These are phyloP conservation scores for Lasioglossum marginatum DNA, from an alignment of 2,888 invertebrate species.

Conservation along the genomic window DNA sequence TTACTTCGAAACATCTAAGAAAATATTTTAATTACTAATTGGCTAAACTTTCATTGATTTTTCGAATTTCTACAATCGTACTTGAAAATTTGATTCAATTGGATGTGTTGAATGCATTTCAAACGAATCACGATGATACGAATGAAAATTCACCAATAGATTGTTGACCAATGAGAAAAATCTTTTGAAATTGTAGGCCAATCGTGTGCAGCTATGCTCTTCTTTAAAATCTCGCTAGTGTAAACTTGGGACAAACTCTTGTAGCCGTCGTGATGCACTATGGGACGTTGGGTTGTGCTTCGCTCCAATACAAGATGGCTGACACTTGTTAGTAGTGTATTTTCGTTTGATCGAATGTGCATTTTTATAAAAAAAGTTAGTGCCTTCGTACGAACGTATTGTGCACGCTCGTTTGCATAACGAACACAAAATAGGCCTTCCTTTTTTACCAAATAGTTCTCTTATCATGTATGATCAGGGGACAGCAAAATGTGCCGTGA, in stretches of 20 bases:
- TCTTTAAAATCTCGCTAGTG: conserved; percentile 48
- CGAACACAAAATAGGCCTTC: conserved; percentile 48
- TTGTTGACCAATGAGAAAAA: conserved; percentile 40
- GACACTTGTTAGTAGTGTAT: conserved; percentile 85
- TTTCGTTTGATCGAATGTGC: conserved; percentile 75
- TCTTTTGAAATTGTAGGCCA: conserved; percentile 31
- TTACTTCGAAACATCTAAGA: background rate
- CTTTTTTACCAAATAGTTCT: conserved; percentile 43
- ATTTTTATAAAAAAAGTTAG: conserved; percentile 71
- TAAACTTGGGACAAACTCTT: conserved; percentile 52
- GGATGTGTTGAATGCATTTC: conserved; percentile 19
- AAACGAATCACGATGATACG: conserved; percentile 21
- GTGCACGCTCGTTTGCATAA: conserved; percentile 44
- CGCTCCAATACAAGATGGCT: conserved; percentile 84
- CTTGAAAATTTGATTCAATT: conserved; percentile 2
- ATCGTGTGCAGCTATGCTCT: conserved; percentile 26
- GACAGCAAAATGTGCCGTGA: conserved; percentile 76
- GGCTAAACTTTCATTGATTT: background rate
- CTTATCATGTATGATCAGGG: conserved; percentile 71
- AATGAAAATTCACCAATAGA: conserved; percentile 31
- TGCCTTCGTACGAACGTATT: conserved; percentile 68
- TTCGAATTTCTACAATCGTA: background rate
- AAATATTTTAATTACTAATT: background rate
- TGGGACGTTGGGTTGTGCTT: conserved; percentile 73
- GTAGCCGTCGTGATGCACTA: conserved; percentile 68